A percentile compares a stretch with the other conserved stretches of the same genome.
Evolutionary conservation across 2,113 vertebrate species (phyloP).

Genomic region (Electrona antarctica): DNA sequence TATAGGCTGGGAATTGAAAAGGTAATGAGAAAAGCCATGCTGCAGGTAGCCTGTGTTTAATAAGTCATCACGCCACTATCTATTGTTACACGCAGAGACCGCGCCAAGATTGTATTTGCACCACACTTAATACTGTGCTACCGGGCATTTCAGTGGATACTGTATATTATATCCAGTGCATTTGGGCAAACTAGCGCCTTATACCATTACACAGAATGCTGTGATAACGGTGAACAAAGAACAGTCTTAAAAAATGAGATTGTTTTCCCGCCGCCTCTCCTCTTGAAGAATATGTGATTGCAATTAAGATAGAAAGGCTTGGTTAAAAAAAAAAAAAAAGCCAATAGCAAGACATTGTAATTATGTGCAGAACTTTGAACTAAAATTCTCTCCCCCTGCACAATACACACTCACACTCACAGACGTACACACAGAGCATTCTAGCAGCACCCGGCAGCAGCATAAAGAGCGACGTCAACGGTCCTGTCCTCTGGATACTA

Average conservation of each 20-base stretch:
- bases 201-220: constrained; percentile 52
- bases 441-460: constrained; percentile 40
- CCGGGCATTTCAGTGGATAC: constrained; percentile 63
- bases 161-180: constrained; percentile 59
- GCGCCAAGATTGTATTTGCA: constrained; percentile 62
- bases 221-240: constrained; percentile 74
- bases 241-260: constrained; percentile 70
- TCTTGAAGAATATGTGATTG: constrained; percentile 72
- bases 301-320: constrained; percentile 76
- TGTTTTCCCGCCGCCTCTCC: constrained; percentile 61
- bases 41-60: constrained; percentile 76
- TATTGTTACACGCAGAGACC: constrained; percentile 69
- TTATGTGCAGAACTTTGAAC: constrained; percentile 61
- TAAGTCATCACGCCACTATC: constrained; percentile 76
- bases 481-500: constrained; percentile 51
- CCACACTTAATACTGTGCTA: constrained; percentile 60
- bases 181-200: constrained; percentile 54
- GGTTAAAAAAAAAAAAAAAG: constrained; percentile 54
- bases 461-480: constrained; percentile 64
- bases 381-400: constrained; percentile 46
- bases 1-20: constrained; percentile 70
- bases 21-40: constrained; percentile 77
- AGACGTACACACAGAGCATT: constrained; percentile 40
- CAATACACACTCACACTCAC: constrained; percentile 28
- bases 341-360: constrained; percentile 55